A percentile compares a stretch with the other conserved stretches of the same genome.
Conservation (phyloP, 35 echinoderm and acorn worm species). For the Ophiothrix spiculata region DNA sequence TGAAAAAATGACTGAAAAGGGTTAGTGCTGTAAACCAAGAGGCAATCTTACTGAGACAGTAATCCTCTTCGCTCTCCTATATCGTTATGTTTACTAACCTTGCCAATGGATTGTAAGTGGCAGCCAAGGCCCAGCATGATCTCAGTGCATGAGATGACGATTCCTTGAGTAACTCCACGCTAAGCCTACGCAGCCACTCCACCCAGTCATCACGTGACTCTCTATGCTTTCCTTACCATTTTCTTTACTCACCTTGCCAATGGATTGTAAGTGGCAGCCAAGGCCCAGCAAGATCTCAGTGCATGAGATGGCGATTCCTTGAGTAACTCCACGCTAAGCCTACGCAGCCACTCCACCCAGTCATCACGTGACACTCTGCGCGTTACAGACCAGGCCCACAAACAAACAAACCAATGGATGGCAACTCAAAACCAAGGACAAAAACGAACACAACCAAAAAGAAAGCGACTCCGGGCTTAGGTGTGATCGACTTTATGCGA, state of each 20-base stretch:
- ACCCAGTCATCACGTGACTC: conserved; percentile 98
- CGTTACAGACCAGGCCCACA: conserved; percentile 86
- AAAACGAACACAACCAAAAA: no score
- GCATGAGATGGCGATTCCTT: conserved; percentile 97
- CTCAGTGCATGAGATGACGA: conserved; percentile 89
- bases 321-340: conserved; percentile 89
- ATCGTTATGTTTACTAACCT: conserved; percentile 44
- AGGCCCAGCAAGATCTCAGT: conserved; percentile 89
- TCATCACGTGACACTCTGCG: conserved; percentile 88
- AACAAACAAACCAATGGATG: neutral
- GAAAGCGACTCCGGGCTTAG: no score
- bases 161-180: conserved; percentile 94
- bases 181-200: conserved; percentile 92
- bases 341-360: conserved; percentile 96
- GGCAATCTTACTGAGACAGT: no score
- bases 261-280: conserved; percentile 89
- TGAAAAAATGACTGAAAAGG: no score
- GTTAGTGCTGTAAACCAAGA: no score
- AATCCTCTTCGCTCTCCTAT: no score
- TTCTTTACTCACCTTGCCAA: conserved; percentile 69
- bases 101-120: conserved; percentile 88
- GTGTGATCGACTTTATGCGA: no score
- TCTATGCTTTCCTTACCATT: no score
- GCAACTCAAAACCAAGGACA: neutral
- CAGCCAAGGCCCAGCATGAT: conserved; percentile 94